A percentile compares a stretch with the other conserved stretches of the same genome.
phyloP scores from a whole-genome alignment of 23 tunicate genomes.

The Styela clava region DNA sequence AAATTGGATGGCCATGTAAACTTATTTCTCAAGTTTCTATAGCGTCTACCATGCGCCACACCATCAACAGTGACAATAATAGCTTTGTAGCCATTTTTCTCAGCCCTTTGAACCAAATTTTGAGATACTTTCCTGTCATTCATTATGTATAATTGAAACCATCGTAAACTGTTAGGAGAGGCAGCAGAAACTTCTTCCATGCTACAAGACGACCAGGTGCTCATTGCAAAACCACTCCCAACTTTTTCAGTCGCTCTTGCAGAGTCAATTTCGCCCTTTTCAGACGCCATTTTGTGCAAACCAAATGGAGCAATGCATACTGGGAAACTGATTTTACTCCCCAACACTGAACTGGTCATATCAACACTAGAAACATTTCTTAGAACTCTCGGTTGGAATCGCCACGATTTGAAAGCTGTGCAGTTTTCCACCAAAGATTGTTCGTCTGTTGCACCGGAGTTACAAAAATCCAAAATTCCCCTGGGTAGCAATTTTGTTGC shows the following conservation, averaged over 20 bases:
- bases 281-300: slow-evolving; percentile 75
- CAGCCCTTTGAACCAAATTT: slow-evolving; percentile 59
- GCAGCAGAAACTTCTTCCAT: slow-evolving; percentile 58
- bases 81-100: slow-evolving; percentile 47
- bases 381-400: slow-evolving; percentile 55
- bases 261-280: slow-evolving; percentile 52
- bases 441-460: slow-evolving; percentile 60
- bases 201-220: slow-evolving; percentile 72
- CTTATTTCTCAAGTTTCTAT: slow-evolving; percentile 57
- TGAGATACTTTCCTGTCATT: slow-evolving; percentile 63
- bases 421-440: slow-evolving; percentile 66
- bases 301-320: slow-evolving; percentile 72
- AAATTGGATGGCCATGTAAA: slow-evolving; percentile 58
- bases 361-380: slow-evolving; percentile 62
- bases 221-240: slow-evolving; percentile 51
- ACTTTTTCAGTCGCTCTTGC: slow-evolving; percentile 55
- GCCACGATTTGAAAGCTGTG: slow-evolving; percentile 21
- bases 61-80: slow-evolving; percentile 77
- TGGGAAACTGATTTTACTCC: slow-evolving; percentile 46
- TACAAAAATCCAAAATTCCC: slow-evolving; percentile 54
- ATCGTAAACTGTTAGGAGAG: slow-evolving; percentile 30
- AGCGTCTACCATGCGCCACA: slow-evolving; percentile 58
- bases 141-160: slow-evolving; percentile 68
- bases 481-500: slow-evolving; percentile 41
- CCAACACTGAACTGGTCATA: slow-evolving; percentile 43